Conservation (phyloP, 2,888 invertebrate species). For the Ophioninae sp. region DNA sequence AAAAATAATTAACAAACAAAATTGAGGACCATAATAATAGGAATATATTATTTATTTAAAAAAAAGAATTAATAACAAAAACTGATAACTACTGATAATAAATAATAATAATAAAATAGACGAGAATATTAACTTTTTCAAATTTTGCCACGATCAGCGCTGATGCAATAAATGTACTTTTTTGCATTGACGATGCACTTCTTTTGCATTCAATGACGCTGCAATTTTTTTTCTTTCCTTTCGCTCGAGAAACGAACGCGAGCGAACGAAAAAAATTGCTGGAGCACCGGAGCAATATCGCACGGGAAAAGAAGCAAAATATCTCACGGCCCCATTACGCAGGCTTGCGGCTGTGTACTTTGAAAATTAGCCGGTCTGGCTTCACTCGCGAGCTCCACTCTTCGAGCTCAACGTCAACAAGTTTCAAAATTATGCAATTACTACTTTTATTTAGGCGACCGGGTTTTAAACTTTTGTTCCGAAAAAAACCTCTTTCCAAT, state of each 20-base stretch:
- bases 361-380: not conserved
- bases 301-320: not conserved
- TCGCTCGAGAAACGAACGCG: not conserved
- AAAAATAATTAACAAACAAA: too few relatives aligned
- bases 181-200: not conserved
- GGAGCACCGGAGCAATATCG: not conserved
- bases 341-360: not conserved
- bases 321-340: not conserved
- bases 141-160: too few relatives aligned
- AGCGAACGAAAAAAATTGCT: not conserved
- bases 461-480: not conserved
- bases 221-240: not conserved
- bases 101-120: too few relatives aligned
- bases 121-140: too few relatives aligned
- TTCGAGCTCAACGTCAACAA: not conserved
- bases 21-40: too few relatives aligned
- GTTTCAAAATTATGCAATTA: not conserved
- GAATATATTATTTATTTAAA: too few relatives aligned
- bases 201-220: not conserved
- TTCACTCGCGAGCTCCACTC: not conserved
- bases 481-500: not conserved
- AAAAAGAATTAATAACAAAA: too few relatives aligned
- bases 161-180: too few relatives aligned
- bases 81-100: too few relatives aligned
- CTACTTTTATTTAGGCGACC: not conserved